These are phyloP conservation scores for Nebria salina DNA, from an alignment of 2,888 invertebrate species.

Conservation along the genomic window DNA sequence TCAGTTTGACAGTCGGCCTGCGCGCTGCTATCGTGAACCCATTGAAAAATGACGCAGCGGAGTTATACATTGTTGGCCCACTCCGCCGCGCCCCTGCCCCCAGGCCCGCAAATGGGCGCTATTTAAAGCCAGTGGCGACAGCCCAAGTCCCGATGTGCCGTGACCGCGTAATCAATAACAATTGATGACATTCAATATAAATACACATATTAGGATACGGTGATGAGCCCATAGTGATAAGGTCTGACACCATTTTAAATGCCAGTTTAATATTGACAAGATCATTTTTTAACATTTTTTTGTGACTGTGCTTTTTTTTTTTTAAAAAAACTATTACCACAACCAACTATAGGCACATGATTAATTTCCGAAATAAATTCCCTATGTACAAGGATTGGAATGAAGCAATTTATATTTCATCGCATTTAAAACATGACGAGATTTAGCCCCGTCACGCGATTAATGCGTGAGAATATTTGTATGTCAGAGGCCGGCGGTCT, in stretches of 20 bases:
- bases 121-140: conserved; percentile 42
- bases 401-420: too few relatives aligned
- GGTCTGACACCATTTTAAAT: neutral
- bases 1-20: conserved; percentile 51
- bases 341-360: too few relatives aligned
- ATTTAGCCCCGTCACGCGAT: neutral
- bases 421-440: too few relatives aligned
- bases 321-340: too few relatives aligned
- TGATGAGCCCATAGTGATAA: neutral
- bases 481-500: neutral
- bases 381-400: too few relatives aligned
- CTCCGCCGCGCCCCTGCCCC: neutral
- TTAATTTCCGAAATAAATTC: too few relatives aligned
- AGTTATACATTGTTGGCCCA: conserved; percentile 21
- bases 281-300: neutral
- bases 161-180: conserved; percentile 41
- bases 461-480: neutral
- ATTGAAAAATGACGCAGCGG: conserved; percentile 39
- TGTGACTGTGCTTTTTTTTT: too few relatives aligned
- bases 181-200: conserved; percentile 41
- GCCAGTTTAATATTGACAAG: neutral
- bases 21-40: conserved; percentile 30
- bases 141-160: conserved; percentile 1
- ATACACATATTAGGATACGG: neutral
- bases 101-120: neutral